Evolutionary conservation across 1,140 invertebrate genomes (phyloP), one percentile per base, ranked within the genome.

Genomic region (Apis cerana): DNA sequence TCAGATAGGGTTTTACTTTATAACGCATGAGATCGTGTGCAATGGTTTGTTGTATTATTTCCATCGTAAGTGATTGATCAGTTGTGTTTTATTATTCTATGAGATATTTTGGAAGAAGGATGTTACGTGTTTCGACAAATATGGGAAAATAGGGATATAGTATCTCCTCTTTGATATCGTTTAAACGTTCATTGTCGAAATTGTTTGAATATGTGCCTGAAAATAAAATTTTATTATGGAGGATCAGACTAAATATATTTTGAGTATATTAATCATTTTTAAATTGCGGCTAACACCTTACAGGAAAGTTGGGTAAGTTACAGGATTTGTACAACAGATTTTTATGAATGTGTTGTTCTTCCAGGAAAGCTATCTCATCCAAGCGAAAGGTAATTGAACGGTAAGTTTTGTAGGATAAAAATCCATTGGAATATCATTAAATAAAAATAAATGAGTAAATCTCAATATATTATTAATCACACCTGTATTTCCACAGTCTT

Each of bases 401-500:
- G 74, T 77, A 74, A 80, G 85, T 86, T 50, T 27, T 43, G 11
- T 56, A 12, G 19, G 23, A 50, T 48, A 12, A 27, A 75, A n/a
- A 77, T 59, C 43, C 12, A 50, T 33, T 71, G 62, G 9, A 33
- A 58, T 59, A 15, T 79, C 59, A 62, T 21, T n/a, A 33, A 77
- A 70, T 81, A 84, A 59, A 76, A 78, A 80, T 75, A 65, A 81
- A 84, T 83, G 64, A 86, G 71, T 48, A 43, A 43, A 33, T 27
- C 23, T 54, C 58, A 8, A 62, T 86, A 71, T 85, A 71, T 69
- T 90, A 83, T 89, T 89, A 88, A 88, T 90, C 88, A 91, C 88
- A 90, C 85, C 81, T 92, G 88, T 92, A 92, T 93, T 91, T 91
- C 86, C 86, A 89, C 86, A 90, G 82, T 90, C 88, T 91, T 91